phyloP scores from a whole-genome alignment of 2,797 vertebrate species.

The Epinephelus coioides region DNA sequence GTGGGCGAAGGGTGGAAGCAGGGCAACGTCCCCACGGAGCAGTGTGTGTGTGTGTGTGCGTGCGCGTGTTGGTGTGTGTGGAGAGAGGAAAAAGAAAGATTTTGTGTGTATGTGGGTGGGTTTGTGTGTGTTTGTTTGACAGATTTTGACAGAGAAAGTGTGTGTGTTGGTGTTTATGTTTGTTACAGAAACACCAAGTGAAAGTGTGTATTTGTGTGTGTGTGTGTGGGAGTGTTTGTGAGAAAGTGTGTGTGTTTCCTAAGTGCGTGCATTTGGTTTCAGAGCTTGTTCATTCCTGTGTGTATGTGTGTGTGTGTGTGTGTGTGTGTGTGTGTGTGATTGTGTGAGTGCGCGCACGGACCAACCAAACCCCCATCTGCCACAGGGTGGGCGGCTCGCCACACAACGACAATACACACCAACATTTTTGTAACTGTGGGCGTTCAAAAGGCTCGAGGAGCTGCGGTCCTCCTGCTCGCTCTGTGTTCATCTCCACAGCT shows the following conservation, averaged over 20 bases:
- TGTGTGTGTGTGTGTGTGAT: conserved; percentile 28
- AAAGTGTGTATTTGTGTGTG: background rate
- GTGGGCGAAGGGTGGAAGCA: conserved; percentile 83
- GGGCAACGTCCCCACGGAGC: conserved; percentile 76
- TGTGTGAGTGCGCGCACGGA: conserved; percentile 39
- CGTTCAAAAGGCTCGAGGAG: conserved; percentile 78
- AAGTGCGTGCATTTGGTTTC: background rate
- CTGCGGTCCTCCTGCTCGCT: conserved; percentile 53
- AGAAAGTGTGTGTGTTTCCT: background rate
- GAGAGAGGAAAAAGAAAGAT: conserved; percentile 6
- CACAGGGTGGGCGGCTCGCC: conserved; percentile 80
- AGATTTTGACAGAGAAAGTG: conserved; percentile 45
- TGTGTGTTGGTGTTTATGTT: conserved; percentile 23
- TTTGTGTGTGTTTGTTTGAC: conserved; percentile 37
- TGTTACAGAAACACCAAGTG: background rate
- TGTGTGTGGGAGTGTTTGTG: background rate
- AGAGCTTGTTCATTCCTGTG: background rate
- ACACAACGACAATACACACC: conserved; percentile 80
- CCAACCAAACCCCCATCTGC: conserved; percentile 80
- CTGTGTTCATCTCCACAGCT: conserved; percentile 20
- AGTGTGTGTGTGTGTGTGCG: conserved; percentile 41
- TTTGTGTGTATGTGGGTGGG: conserved; percentile 25
- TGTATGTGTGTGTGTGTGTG: conserved; percentile 32
- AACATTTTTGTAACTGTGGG: conserved; percentile 84
- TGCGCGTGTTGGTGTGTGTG: background rate